Conservation (phyloP, 2,888 invertebrate genomes). For the Cylindroiulus punctatus region DNA sequence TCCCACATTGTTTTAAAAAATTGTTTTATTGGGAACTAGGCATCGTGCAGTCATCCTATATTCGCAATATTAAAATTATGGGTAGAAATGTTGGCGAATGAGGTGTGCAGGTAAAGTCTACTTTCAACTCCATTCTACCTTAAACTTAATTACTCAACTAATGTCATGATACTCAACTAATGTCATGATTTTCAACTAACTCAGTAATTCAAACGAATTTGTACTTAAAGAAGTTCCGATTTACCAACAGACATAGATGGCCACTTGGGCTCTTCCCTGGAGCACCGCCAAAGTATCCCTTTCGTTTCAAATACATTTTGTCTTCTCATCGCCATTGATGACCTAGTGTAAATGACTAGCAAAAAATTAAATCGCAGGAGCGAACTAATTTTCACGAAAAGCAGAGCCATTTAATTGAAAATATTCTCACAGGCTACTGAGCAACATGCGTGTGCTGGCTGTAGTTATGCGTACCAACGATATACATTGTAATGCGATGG, state of each 20-base stretch:
- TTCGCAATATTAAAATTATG: too few species aligned
- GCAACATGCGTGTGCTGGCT: neutral
- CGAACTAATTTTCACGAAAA: neutral
- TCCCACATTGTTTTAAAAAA: too few species aligned
- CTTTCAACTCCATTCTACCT: too few species aligned
- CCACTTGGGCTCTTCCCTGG: neutral
- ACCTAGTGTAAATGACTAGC: neutral
- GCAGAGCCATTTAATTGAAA: neutral
- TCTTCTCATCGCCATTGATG: neutral
- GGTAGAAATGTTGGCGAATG: too few species aligned
- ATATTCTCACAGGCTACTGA: neutral
- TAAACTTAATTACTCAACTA: neutral
- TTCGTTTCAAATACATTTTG: neutral
- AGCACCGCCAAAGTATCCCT: neutral
- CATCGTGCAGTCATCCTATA: too few species aligned
- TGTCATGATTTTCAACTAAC: too few species aligned
- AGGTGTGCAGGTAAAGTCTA: too few species aligned
- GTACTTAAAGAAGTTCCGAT: too few species aligned
- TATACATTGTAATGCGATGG: neutral
- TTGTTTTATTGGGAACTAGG: too few species aligned
- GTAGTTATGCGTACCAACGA: neutral
- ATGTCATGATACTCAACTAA: neutral
- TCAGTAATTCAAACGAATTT: too few species aligned
- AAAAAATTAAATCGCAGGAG: neutral
- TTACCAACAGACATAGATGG: neutral